phyloP scores from a whole-genome alignment of 2,113 vertebrate genomes.

The Promerops cafer region DNA sequence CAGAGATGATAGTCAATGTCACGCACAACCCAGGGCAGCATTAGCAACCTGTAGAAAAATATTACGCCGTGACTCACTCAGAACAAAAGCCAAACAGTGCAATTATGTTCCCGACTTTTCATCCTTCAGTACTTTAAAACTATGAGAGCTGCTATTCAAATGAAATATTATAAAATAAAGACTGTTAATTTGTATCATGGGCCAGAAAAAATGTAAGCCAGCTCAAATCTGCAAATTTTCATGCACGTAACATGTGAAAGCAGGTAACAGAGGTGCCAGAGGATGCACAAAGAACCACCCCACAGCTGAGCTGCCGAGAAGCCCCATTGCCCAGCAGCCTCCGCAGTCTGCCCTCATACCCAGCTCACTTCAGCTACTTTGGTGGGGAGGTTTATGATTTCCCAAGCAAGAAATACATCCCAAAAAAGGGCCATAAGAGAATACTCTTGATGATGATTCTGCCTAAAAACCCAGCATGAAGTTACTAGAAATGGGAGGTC shows the following conservation, averaged over 20 bases:
- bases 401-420: background rate
- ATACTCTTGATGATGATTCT: background rate
- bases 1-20: background rate
- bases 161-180: background rate
- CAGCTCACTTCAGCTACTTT: background rate
- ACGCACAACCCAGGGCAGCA: background rate
- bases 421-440: background rate
- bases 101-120: background rate
- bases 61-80: background rate
- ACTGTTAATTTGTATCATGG: background rate
- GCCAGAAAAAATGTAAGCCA: background rate
- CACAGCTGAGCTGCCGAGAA: accelerated
- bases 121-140: background rate
- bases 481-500: background rate
- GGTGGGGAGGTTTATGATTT: background rate
- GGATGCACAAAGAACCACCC: background rate
- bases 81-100: background rate
- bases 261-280: background rate
- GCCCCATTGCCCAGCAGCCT: background rate
- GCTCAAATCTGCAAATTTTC: background rate
- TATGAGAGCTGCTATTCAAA: background rate
- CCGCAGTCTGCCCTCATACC: background rate
- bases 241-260: background rate
- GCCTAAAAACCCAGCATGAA: background rate
- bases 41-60: conserved; percentile 13